Evolutionary conservation across 2,888 invertebrate species (phyloP), one percentile per base, ranked within the genome.

Genomic region (Timandra comae): DNA sequence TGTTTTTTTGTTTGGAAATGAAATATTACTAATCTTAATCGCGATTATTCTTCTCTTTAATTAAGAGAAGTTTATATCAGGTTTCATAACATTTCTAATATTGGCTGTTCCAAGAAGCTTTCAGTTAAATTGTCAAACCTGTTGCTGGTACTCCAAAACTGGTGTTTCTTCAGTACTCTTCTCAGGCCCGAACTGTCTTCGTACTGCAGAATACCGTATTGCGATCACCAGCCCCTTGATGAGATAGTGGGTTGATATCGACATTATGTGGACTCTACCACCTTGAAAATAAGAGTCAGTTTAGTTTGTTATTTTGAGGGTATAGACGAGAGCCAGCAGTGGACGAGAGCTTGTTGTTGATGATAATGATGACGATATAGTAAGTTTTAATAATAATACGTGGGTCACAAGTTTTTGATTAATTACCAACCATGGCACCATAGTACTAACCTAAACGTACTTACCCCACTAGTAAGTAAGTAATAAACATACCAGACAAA

Each of bases 131-230:
- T 16, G 16, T 1, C 16, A 16, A 67, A 92, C 92, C 79, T 95
- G 96, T 23, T 94, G 89, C 68, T 96, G 98, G 69, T 98, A 98
- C 65, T 98, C 97, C 48, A 98, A 73, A 1, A 98, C 93, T 0
- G 97, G 92, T 41, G 91, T 87, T 70, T 98, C 98, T 33, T 89
- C 88, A 4, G 77, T 64, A 2, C 81, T 67, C 7, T 88, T 85
- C 2, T 90, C 88, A 0, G 94, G 91, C 0, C 96, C 97, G 68
- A 98, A 98, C 82, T 98, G 98, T 52, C 88, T 90, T 41, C 98
- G 87, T 1, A 92, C 93, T 0, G 91, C 95, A 0, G 96, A 93
- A 72, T 98, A 98, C 9, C 98, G 86, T 10, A 94, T 82, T 0
- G 96, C 96, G 41, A 98, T 96, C 3, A 92, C 88, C 0, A 96